Evolutionary conservation across 1,140 invertebrate species (phyloP), one percentile per base, ranked within the genome.

Genomic region (Pseudomyrmex gracilis): DNA sequence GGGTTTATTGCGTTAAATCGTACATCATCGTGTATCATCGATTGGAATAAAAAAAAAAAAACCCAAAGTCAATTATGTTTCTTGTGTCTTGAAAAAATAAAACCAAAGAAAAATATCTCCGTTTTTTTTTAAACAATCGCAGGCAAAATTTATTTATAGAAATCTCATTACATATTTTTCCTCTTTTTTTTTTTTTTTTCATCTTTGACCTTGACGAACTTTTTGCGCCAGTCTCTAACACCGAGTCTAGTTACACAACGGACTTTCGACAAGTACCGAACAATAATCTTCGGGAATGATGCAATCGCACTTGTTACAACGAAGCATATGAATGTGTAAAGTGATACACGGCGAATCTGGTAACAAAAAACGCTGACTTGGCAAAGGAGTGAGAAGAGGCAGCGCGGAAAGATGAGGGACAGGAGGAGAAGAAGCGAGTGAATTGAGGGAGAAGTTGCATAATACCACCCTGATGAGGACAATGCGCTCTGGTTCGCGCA

Each of bases 401-500:
- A 2, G 13, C 8, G 17, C 20, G 57, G 2, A 22, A 13, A 51
- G 0, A 4, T 1, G 13, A 7, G 17, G 8, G 64, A 51, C 3
- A 55, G 20, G 1, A 63, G 57, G 47, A 60, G 82, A 70, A 53
- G 60, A 60, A 57, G 64, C 20, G 80, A 77, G 0, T 22, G 85
- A 84, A 82, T 53, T 47, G 53, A 84, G 68, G 24, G 68, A 84
- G 55, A 80, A 82, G 84, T 86, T 86, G 84, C 86, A 84, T 86
- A 86, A 87, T 87, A 57, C 34, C 66, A 51, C 43, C 55, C 61
- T 73, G 66, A 53, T n/a, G 86, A 84, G 88, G 88, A 82, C 76
- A 84, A 84, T 89, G 84, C 74, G 86, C 88, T 71, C 77, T 63
- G 70, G 68, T 87, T 77, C 80, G 73, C 63, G 17, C 88, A 80